Evolutionary conservation across 2,888 invertebrate species (phyloP).

Genomic region (Scaptomyza parva): DNA sequence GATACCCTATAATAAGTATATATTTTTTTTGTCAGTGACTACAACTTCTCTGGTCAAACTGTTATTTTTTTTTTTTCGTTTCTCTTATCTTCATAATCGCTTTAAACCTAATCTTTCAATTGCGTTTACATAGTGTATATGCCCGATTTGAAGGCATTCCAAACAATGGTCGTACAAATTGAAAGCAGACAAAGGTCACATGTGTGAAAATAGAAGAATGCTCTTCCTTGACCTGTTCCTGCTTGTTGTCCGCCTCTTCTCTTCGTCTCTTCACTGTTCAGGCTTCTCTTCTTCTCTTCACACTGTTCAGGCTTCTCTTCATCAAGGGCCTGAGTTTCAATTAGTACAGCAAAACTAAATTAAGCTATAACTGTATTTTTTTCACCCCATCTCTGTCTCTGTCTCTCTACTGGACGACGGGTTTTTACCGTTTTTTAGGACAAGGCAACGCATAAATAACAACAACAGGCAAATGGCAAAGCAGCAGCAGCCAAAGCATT

Average conservation of each 20-base stretch:
- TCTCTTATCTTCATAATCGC: too few relatives aligned
- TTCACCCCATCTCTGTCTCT: not conserved
- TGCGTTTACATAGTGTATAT: not conserved
- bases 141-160: slow-evolving; percentile 10
- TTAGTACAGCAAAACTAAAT: slow-evolving; percentile 71
- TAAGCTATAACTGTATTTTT: slow-evolving; percentile 60
- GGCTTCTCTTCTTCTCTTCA: slow-evolving; percentile 2
- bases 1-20: too few relatives aligned
- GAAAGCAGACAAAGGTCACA: slow-evolving; percentile 39
- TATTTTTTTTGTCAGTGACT: too few relatives aligned
- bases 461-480: slow-evolving; percentile 42
- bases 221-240: slow-evolving; percentile 16
- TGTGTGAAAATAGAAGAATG: slow-evolving; percentile 60
- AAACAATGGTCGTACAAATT: slow-evolving; percentile 17
- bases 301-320: slow-evolving; percentile 2
- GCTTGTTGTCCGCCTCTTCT: too few relatives aligned
- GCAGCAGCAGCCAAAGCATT: too few relatives aligned
- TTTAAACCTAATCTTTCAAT: too few relatives aligned
- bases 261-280: too few relatives aligned
- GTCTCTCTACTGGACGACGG: not conserved
- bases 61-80: too few relatives aligned
- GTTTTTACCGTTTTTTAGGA: slow-evolving; percentile 13
- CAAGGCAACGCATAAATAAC: slow-evolving; percentile 65
- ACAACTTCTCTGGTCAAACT: too few relatives aligned
- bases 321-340: slow-evolving; percentile 61